phyloP scores from a whole-genome alignment of 2,888 invertebrate species.

The Adela reaumurella region DNA sequence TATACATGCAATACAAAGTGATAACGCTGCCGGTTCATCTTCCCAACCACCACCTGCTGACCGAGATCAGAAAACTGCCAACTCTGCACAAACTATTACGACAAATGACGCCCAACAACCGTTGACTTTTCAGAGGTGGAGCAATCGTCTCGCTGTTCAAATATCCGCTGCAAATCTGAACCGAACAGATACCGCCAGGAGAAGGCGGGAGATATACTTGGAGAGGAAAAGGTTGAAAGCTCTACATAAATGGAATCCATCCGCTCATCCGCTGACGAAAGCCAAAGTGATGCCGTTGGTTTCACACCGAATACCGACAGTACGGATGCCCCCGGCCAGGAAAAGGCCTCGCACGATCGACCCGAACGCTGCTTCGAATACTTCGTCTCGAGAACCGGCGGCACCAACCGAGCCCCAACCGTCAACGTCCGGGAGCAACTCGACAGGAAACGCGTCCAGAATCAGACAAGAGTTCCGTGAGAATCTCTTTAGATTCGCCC shows the following conservation, averaged over 20 bases:
- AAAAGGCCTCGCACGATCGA: slow-evolving; percentile 14
- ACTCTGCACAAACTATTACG: too few relatives aligned
- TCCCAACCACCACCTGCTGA: too few relatives aligned
- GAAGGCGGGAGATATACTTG: slow-evolving; percentile 34
- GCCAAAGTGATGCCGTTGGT: slow-evolving; percentile 28
- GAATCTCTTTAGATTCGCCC: slow-evolving; percentile 39
- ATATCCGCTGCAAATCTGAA: slow-evolving; percentile 47
- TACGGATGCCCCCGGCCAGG: slow-evolving; percentile 28
- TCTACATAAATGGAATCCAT: slow-evolving; percentile 39
- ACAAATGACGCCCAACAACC: slow-evolving; percentile 12
- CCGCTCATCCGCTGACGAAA: slow-evolving; percentile 33
- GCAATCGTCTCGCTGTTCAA: slow-evolving; percentile 43
- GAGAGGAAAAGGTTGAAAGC: slow-evolving; percentile 38
- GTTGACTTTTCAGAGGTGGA: slow-evolving; percentile 27
- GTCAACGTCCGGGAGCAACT: slow-evolving; percentile 12
- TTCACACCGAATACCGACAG: slow-evolving; percentile 34
- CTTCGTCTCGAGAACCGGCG: slow-evolving; percentile 23
- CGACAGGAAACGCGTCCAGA: background rate
- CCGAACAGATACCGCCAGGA: slow-evolving; percentile 35
- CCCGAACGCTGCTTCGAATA: slow-evolving; percentile 16
- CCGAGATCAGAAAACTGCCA: too few relatives aligned
- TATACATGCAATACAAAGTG: too few relatives aligned
- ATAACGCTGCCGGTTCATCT: too few relatives aligned
- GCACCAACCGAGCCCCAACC: slow-evolving; percentile 23
- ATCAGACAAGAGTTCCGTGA: slow-evolving; percentile 25